phyloP scores from a whole-genome alignment of 2,113 vertebrate species.

The Oostethus manadensis region DNA sequence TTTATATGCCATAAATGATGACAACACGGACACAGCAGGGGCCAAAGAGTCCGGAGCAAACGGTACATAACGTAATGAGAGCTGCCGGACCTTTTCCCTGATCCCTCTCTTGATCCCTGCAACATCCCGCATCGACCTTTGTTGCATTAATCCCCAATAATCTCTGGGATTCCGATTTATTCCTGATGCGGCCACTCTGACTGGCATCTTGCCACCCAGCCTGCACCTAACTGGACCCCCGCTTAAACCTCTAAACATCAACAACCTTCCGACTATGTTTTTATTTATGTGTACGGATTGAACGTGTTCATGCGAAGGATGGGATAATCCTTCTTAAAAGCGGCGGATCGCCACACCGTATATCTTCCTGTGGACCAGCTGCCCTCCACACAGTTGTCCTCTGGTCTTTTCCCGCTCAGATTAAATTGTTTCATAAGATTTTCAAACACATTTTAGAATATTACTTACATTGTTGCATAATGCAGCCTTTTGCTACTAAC shows the following conservation, averaged over 20 bases:
- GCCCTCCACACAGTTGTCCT: slow-evolving; percentile 11
- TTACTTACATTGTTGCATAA: slow-evolving; percentile 23
- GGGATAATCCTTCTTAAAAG: slow-evolving; percentile 51
- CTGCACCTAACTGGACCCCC: slow-evolving; percentile 6
- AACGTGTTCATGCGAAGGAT: slow-evolving; percentile 7
- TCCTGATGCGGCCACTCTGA: slow-evolving; percentile 19
- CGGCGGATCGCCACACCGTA: not conserved
- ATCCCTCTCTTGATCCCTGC: slow-evolving; percentile 55
- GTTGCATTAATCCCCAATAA: slow-evolving; percentile 67
- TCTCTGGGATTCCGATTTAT: slow-evolving; percentile 44
- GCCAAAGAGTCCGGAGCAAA: slow-evolving; percentile 15
- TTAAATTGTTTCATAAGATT: slow-evolving; percentile 34
- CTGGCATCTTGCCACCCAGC: slow-evolving; percentile 17
- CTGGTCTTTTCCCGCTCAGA: slow-evolving; percentile 25
- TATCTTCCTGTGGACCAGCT: slow-evolving; percentile 14
- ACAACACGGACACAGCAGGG: not conserved
- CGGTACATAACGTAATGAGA: slow-evolving; percentile 49
- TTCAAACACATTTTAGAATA: no score
- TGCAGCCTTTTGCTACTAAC: not conserved
- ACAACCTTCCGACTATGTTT: not conserved
- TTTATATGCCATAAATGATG: not conserved
- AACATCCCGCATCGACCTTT: slow-evolving; percentile 50
- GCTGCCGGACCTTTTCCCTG: slow-evolving; percentile 27
- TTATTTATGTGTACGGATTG: slow-evolving; percentile 7
- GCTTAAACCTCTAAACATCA: slow-evolving; percentile 19